phyloP scores from a whole-genome alignment of 1,140 invertebrate genomes.

The Probaryconus sp. region DNA sequence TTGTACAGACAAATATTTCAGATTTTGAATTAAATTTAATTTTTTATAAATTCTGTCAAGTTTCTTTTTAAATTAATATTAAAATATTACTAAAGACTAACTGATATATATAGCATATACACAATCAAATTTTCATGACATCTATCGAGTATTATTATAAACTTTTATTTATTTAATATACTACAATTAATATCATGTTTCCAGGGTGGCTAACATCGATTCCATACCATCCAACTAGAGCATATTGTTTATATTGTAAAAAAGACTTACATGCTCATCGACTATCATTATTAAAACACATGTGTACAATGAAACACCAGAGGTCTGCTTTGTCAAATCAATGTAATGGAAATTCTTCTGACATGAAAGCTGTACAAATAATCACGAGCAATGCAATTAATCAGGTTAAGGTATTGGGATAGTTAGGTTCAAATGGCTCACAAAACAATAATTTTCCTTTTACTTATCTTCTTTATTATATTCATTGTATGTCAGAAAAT shows the following conservation, averaged over 20 bases:
- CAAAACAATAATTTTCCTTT: too few species aligned
- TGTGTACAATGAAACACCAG: slow-evolving; percentile 80
- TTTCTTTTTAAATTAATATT: too few species aligned
- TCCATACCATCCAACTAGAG: slow-evolving; percentile 77
- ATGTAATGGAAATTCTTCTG: slow-evolving; percentile 59
- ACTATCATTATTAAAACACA: slow-evolving; percentile 80
- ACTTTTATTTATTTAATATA: too few species aligned
- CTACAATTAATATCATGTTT: slow-evolving; percentile 16
- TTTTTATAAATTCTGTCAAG: too few species aligned
- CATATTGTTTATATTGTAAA: slow-evolving; percentile 80
- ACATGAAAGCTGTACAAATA: slow-evolving; percentile 47
- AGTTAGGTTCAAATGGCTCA: too few species aligned
- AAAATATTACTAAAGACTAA: too few species aligned
- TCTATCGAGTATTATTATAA: too few species aligned
- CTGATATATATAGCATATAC: too few species aligned
- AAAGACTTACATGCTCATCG: slow-evolving; percentile 82
- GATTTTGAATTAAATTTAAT: slow-evolving; percentile 3
- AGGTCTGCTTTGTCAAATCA: slow-evolving; percentile 75
- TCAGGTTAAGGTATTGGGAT: slow-evolving; percentile 28
- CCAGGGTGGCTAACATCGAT: slow-evolving; percentile 80
- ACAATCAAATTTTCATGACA: too few species aligned
- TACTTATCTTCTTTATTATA: too few species aligned
- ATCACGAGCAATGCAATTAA: slow-evolving; percentile 19
- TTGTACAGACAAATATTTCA: too few species aligned
- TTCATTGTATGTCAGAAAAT: too few species aligned